Percentiles rank a stretch among this genome's conserved stretches.
Evolutionary conservation across 64 coral and sea anemone species (phyloP).

Genomic region (Porites lutea): DNA sequence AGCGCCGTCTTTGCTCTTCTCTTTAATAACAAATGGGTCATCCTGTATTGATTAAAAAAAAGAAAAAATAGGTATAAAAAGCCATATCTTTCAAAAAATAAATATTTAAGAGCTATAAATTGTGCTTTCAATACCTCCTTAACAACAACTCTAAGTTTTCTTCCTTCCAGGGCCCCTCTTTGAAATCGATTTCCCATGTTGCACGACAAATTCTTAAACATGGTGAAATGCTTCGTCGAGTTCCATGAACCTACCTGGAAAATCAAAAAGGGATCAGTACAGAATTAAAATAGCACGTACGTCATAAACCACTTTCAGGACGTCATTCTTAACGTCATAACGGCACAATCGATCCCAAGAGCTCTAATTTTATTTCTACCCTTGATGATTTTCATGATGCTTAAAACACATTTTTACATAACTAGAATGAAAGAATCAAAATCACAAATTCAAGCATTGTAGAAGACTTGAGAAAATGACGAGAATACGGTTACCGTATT

Average conservation of each 20-base stretch:
- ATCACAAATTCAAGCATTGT: too few species aligned
- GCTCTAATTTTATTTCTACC: too few species aligned
- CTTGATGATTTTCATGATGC: too few species aligned
- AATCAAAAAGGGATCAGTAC: background rate
- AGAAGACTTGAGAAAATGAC: too few species aligned
- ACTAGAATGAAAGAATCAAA: too few species aligned
- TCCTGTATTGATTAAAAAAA: background rate
- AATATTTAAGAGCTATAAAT: background rate
- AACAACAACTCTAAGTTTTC: background rate
- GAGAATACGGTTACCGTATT: too few species aligned
- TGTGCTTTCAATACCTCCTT: background rate
- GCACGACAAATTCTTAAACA: background rate
- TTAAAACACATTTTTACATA: too few species aligned
- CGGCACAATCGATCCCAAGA: too few species aligned
- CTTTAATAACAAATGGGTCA: conserved; percentile 45
- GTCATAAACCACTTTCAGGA: too few species aligned
- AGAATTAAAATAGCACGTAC: too few species aligned
- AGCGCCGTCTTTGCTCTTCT: background rate
- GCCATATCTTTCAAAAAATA: background rate
- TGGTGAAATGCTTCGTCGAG: background rate
- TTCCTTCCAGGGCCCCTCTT: background rate
- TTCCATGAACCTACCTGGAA: conserved; percentile 18
- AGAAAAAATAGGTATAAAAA: background rate
- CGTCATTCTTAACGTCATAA: too few species aligned
- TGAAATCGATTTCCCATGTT: background rate